Evolutionary conservation across 2,113 vertebrate species (phyloP), one percentile per base, ranked within the genome.

Genomic region (Tetrao urogallus): DNA sequence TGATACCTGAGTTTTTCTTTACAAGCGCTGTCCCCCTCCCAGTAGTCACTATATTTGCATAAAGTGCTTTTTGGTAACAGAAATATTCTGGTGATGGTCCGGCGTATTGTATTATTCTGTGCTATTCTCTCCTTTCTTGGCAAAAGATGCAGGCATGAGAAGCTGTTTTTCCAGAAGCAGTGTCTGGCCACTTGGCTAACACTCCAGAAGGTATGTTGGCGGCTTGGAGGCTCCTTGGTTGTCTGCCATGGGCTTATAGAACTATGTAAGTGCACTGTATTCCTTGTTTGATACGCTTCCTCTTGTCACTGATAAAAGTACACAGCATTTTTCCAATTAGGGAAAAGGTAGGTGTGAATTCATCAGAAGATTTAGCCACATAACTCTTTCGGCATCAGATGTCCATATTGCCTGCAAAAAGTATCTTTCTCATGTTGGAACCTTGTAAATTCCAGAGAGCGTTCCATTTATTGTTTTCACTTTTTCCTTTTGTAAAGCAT

Each of bases 331-430:
- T 50, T 92, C 20, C 24, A 79, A 40, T 63, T 66, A n/a, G 73
- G 50, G 38, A 86, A 81, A 81, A 81, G n/a, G 25, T 58, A 64
- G 25, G 30, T 77, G 58, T 93, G 84, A 91, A 86, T 74, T 84
- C 25, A 40, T 85, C 4, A 32, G 71, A 72, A 90, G 25, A 50
- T 66, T 66, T n/a, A 85, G 6, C 50, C 10, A 3, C 54, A 74
- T 87, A 45, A 60, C 77, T 69, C 18, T 73, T 88, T 38, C 0
- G 1, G 24, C 8, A 6, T 77, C 21, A 0, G 54, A 28, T 54
- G 15, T 36, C 54, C 32, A 20, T 70, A 63, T 38, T 73, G 36
- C 28, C 52, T 92, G 64, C 20, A 82, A 91, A 90, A 94, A 63
- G 4, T 42, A 25, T 42, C n/a, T 92, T 67, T 82, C n/a, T 76